These are phyloP conservation scores for Holothuria glaberrima DNA, from an alignment of 35 echinoderm and acorn worm genomes.

Conservation along the genomic window DNA sequence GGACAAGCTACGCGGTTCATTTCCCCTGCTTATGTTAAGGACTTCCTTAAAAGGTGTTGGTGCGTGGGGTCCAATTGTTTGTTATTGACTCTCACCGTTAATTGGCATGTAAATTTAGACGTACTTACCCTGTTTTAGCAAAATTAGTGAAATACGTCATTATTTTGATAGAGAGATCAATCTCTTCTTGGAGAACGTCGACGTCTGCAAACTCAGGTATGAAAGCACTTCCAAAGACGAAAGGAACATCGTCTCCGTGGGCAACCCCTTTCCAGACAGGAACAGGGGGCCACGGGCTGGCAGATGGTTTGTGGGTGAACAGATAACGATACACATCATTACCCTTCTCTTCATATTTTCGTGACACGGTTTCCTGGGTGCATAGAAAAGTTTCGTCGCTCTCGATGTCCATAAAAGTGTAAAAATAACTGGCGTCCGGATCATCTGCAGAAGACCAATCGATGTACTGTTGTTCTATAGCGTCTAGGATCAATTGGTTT, in stretches of 20 bases:
- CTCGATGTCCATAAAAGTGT: conserved; percentile 32
- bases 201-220: conserved; percentile 38
- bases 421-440: conserved; percentile 65
- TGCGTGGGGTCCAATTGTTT: too few relatives aligned
- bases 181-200: conserved; percentile 20
- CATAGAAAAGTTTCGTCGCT: conserved; percentile 64
- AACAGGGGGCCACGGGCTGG: conserved; percentile 9
- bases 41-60: too few relatives aligned
- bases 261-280: conserved; percentile 52
- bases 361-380: conserved; percentile 57
- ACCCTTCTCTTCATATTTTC: conserved; percentile 41
- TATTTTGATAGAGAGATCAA: conserved; percentile 45
- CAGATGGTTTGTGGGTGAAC: conserved; percentile 62
- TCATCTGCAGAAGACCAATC: conserved; percentile 69
- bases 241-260: conserved; percentile 60
- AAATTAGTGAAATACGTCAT: conserved; percentile 82
- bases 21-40: too few relatives aligned
- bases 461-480: conserved; percentile 71
- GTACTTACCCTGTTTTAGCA: conserved; percentile 77
- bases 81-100: background rate
- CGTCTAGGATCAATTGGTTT: conserved; percentile 27
- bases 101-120: background rate
- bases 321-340: conserved; percentile 64
- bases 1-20: too few relatives aligned
- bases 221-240: conserved; percentile 70